These are phyloP conservation scores for Australoheros facetus DNA, from an alignment of 2,797 vertebrate genomes.

Conservation along the genomic window DNA sequence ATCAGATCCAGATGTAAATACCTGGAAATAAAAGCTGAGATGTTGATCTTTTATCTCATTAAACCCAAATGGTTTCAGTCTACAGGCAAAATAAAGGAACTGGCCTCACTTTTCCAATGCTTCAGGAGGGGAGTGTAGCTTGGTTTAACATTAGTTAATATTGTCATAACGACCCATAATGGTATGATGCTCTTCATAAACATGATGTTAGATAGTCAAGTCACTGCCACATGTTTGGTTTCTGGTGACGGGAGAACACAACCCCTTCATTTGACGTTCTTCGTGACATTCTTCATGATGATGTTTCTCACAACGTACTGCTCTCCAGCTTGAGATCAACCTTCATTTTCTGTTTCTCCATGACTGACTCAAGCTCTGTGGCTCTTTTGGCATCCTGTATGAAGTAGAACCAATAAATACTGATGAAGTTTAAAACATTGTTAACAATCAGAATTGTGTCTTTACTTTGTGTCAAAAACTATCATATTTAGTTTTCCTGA, in stretches of 20 bases:
- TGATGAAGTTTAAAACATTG: no score
- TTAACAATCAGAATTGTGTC: no score
- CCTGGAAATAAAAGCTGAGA: no score
- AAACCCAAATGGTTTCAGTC: no score
- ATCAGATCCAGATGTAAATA: no score
- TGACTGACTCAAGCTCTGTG: slow-evolving; percentile 87
- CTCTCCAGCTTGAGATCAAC: slow-evolving; percentile 82
- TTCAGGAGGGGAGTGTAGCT: background rate
- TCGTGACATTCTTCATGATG: no score
- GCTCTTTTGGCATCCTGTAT: slow-evolving; percentile 82
- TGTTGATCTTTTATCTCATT: no score
- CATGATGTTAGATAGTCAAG: background rate
- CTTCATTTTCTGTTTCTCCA: slow-evolving; percentile 91
- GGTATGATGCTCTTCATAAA: background rate
- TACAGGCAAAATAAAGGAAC: no score
- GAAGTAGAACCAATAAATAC: background rate
- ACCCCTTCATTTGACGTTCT: background rate
- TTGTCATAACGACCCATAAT: background rate
- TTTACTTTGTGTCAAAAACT: no score
- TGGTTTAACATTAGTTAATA: background rate
- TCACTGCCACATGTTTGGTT: background rate
- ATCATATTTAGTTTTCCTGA: background rate
- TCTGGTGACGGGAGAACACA: background rate
- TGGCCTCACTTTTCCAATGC: no score
- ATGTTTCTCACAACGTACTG: slow-evolving; percentile 75